Percentiles rank a stretch among this genome's conserved stretches.
Evolutionary conservation across 92 coral and sea anemone genomes (phyloP).

Genomic region (Meandrina meandrites): DNA sequence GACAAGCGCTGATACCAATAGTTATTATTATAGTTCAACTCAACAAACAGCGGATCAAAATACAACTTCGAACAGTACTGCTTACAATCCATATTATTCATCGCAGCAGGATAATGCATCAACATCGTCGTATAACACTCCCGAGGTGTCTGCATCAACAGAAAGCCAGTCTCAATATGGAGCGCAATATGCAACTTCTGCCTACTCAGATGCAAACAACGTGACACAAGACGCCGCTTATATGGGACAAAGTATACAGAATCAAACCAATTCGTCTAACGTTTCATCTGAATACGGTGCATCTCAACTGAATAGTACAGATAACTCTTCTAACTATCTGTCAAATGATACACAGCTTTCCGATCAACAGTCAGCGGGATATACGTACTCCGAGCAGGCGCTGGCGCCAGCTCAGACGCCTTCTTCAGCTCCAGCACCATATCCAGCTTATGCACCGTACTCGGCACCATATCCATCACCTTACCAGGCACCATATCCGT

Average conservation of each 20-base stretch:
- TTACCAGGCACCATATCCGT: slow-evolving; percentile 56
- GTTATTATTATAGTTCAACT: slow-evolving; percentile 25
- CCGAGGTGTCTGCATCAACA: slow-evolving; percentile 14
- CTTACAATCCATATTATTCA: slow-evolving; percentile 25
- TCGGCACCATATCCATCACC: slow-evolving; percentile 62
- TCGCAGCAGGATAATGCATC: slow-evolving; percentile 26
- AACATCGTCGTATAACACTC: neutral
- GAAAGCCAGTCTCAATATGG: slow-evolving; percentile 23
- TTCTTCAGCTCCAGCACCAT: slow-evolving; percentile 43
- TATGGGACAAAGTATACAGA: slow-evolving; percentile 15
- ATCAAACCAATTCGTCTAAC: slow-evolving; percentile 1
- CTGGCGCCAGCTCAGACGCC: slow-evolving; percentile 53
- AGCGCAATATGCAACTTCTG: neutral
- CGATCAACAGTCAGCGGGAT: slow-evolving; percentile 40
- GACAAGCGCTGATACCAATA: slow-evolving; percentile 9
- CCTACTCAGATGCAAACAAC: neutral
- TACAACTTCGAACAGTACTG: neutral
- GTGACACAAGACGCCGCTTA: slow-evolving; percentile 5
- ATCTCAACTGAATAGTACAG: neutral
- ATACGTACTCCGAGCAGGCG: slow-evolving; percentile 40
- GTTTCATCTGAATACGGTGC: neutral
- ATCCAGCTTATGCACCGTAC: slow-evolving; percentile 37
- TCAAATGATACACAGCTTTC: slow-evolving; percentile 18
- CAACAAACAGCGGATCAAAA: slow-evolving; percentile 1
- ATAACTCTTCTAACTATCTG: neutral